A percentile compares a stretch with the other conserved stretches of the same genome.
Conservation (phyloP, 2,888 invertebrate species). For the Diachrysia chrysitis region DNA sequence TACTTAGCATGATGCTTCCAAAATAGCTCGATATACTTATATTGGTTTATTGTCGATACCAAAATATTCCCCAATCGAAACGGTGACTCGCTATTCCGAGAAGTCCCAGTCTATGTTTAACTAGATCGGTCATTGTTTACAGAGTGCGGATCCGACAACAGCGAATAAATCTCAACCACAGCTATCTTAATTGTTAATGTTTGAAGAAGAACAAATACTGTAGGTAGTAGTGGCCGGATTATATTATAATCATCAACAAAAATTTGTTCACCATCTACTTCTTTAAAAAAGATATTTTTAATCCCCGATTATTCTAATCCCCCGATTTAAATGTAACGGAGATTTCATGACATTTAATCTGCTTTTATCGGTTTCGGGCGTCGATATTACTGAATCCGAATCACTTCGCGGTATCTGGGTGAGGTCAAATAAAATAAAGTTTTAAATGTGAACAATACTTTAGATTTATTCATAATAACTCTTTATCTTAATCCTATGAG, state of each 20-base stretch:
- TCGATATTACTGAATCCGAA: constrained; percentile 6
- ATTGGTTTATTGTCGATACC: neutral
- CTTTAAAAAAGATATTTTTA: constrained; percentile 13
- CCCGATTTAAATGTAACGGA: constrained; percentile 22
- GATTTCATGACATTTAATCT: constrained; percentile 4
- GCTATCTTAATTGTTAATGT: constrained; percentile 38
- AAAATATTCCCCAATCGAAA: constrained; percentile 2
- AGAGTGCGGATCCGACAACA: constrained; percentile 16
- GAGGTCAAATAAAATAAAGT: constrained; percentile 69
- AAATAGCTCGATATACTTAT: neutral
- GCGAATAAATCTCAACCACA: constrained; percentile 24
- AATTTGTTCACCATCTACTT: constrained; percentile 8
- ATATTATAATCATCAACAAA: neutral
- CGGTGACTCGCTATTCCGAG: constrained; percentile 37
- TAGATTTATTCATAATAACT: constrained; percentile 78
- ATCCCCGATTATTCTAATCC: constrained; percentile 40
- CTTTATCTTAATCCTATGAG: constrained; percentile 75
- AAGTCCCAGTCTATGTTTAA: constrained; percentile 33
- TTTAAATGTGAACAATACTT: constrained; percentile 76
- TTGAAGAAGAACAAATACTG: constrained; percentile 19
- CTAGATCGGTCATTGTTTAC: constrained; percentile 47
- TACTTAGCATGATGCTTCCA: neutral
- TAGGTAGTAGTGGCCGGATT: neutral
- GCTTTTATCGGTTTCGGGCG: constrained; percentile 16
- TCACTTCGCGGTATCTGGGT: constrained; percentile 26